Evolutionary conservation across 2,888 invertebrate genomes (phyloP).

Genomic region (Copidosoma aretas): DNA sequence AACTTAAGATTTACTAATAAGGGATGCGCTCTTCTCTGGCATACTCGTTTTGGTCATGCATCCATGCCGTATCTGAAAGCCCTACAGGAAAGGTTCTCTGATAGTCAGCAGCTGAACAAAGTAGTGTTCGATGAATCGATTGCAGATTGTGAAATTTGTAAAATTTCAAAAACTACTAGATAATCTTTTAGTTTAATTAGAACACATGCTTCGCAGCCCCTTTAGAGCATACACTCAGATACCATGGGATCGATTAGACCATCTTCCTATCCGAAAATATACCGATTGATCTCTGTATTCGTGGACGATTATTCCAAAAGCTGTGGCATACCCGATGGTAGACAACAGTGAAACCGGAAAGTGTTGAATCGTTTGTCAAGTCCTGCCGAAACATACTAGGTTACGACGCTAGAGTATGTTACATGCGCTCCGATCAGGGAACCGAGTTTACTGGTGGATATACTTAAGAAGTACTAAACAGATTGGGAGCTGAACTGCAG

Average conservation of each 20-base stretch:
- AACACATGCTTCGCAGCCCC: constrained; percentile 35
- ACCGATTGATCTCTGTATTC: constrained; percentile 39
- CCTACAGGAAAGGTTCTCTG: constrained; percentile 21
- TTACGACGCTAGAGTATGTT: neutral
- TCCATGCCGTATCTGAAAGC: constrained; percentile 34
- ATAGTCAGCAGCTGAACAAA: constrained; percentile 18
- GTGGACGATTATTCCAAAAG: constrained; percentile 12
- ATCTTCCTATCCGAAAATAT: constrained; percentile 12
- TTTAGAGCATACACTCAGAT: constrained; percentile 42
- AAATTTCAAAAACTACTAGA: constrained; percentile 39
- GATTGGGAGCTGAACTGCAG: too few species aligned
- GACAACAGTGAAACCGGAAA: neutral
- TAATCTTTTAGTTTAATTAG: constrained; percentile 36
- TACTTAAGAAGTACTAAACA: too few species aligned
- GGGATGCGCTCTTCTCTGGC: too few species aligned
- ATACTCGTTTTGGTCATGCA: constrained; percentile 35
- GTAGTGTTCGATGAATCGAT: neutral
- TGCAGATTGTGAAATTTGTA: constrained; percentile 39
- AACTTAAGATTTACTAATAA: too few species aligned
- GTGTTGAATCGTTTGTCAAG: neutral
- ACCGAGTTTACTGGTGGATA: too few species aligned
- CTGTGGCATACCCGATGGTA: neutral
- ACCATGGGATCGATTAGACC: constrained; percentile 28
- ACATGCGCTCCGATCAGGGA: too few species aligned
- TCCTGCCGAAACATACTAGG: neutral